phyloP scores from a whole-genome alignment of 2,888 invertebrate genomes.

The Lycaena phlaeas region DNA sequence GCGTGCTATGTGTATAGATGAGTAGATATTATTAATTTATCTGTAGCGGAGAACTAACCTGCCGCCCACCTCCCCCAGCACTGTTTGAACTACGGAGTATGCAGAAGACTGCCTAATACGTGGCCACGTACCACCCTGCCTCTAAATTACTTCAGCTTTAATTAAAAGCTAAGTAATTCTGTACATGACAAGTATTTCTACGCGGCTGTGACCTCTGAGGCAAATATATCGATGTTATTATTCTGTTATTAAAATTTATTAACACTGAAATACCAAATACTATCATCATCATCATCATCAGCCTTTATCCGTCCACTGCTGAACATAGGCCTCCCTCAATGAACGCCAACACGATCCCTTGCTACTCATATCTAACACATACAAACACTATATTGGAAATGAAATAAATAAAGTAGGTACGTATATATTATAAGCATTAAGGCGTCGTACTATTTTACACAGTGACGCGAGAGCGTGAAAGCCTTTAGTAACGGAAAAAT shows the following conservation, averaged over 20 bases:
- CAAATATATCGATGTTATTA: slow-evolving; percentile 35
- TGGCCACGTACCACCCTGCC: slow-evolving; percentile 45
- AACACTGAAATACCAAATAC: no score
- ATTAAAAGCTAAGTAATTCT: slow-evolving; percentile 69
- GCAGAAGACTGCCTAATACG: slow-evolving; percentile 63
- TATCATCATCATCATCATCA: no score
- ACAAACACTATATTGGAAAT: no score
- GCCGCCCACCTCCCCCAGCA: slow-evolving; percentile 30
- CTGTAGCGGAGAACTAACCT: slow-evolving; percentile 68
- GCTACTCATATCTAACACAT: no score
- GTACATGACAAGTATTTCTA: slow-evolving; percentile 66
- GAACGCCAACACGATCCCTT: no score
- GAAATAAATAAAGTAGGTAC: no score
- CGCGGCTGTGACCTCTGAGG: slow-evolving; percentile 38
- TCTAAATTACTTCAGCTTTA: slow-evolving; percentile 68
- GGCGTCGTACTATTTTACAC: no score
- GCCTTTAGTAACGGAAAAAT: no score
- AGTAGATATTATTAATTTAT: slow-evolving; percentile 68
- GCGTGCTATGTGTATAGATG: slow-evolving; percentile 49
- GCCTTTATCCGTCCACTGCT: no score
- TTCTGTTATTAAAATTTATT: not conserved
- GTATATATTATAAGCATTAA: no score
- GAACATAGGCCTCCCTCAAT: no score
- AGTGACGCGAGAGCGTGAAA: no score
- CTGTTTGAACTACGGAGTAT: slow-evolving; percentile 71